phyloP scores from a whole-genome alignment of 1,140 invertebrate genomes.

The Notospermus geniculatus region DNA sequence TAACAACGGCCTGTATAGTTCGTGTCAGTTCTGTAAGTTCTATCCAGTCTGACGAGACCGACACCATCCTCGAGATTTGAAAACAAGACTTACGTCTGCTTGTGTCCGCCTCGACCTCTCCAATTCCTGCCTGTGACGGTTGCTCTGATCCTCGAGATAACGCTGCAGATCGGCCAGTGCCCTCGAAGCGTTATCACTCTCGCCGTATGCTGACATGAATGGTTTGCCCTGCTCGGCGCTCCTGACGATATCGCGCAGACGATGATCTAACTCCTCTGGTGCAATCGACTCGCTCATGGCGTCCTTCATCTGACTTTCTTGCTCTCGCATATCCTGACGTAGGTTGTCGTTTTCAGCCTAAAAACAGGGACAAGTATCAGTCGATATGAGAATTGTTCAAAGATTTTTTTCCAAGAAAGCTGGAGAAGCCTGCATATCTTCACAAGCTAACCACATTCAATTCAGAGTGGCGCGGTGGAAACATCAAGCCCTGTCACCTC shows the following conservation, averaged over 20 bases:
- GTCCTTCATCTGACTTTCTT: conserved; percentile 25
- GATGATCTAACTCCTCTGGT: conserved; percentile 36
- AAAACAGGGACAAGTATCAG: conserved; percentile 3
- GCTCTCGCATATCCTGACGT: conserved; percentile 35
- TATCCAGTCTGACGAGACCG: too few species aligned
- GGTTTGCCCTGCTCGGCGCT: not conserved
- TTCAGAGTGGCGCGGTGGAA: too few species aligned
- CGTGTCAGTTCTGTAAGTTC: too few species aligned
- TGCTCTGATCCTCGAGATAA: conserved; percentile 37
- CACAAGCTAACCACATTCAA: too few species aligned
- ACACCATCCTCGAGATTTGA: too few species aligned
- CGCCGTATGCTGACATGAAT: not conserved
- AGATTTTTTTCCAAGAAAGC: too few species aligned
- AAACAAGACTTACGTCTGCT: not conserved
- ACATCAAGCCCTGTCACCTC: too few species aligned
- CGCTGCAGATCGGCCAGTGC: conserved; percentile 36
- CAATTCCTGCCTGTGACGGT: conserved; percentile 35
- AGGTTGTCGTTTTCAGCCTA: conserved; percentile 38
- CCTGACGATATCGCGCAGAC: conserved; percentile 34
- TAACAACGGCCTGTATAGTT: too few species aligned
- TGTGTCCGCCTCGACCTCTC: conserved; percentile 34
- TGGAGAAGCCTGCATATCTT: too few species aligned
- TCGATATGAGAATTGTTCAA: not conserved
- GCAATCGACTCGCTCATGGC: conserved; percentile 31
- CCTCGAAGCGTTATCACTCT: not conserved